Evolutionary conservation across 2,113 vertebrate species (phyloP).

Genomic region (Gymnocephalus cernua): DNA sequence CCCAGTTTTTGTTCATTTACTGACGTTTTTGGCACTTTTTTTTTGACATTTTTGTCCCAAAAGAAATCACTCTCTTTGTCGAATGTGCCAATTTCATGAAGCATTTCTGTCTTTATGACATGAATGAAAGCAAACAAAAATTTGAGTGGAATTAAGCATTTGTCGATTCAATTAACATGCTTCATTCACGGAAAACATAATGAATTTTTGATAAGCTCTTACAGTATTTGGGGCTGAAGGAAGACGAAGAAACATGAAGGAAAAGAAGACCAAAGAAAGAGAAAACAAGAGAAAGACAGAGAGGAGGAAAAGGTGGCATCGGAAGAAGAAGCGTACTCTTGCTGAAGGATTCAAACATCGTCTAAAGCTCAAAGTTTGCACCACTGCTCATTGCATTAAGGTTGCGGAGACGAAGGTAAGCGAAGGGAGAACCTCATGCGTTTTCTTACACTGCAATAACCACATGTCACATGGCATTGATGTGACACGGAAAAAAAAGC

Average conservation of each 20-base stretch:
- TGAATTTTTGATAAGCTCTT: background rate
- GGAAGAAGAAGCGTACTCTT: background rate
- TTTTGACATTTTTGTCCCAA: too few relatives aligned
- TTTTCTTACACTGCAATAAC: constrained; percentile 39
- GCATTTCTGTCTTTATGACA: too few relatives aligned
- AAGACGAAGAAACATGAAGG: background rate
- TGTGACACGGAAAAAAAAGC: background rate
- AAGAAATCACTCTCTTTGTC: too few relatives aligned
- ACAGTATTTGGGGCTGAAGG: background rate
- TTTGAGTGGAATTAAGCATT: too few relatives aligned
- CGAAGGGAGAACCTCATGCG: constrained; percentile 32
- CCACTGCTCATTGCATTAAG: constrained; percentile 59
- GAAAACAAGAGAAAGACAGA: too few relatives aligned
- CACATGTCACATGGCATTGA: constrained; percentile 26
- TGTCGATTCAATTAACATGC: too few relatives aligned
- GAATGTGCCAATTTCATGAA: too few relatives aligned
- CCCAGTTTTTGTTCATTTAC: too few relatives aligned
- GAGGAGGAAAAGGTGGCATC: too few relatives aligned
- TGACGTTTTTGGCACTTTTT: too few relatives aligned
- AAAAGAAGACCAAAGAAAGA: background rate
- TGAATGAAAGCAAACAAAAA: too few relatives aligned
- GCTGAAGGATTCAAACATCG: constrained; percentile 29
- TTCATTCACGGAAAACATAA: background rate
- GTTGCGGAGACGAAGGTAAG: constrained; percentile 58
- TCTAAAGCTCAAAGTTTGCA: constrained; percentile 70